Evolutionary conservation across 2,797 vertebrate species (phyloP).

Genomic region (Callimico goeldii): DNA sequence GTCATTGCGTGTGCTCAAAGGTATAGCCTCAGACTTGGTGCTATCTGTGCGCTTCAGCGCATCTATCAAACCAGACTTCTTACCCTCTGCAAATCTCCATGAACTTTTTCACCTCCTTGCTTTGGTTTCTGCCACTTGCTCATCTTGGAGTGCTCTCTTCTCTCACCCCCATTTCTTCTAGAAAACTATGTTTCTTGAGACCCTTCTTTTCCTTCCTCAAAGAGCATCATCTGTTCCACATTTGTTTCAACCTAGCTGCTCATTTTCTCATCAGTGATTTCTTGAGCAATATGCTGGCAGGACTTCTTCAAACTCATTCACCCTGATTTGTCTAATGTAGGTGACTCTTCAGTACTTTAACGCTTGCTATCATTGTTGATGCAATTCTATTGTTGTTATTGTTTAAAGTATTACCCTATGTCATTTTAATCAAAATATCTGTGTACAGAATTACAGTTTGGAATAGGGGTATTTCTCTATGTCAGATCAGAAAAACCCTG

Average conservation of each 20-base stretch:
- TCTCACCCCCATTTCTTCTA: no score
- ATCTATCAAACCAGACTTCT: no score
- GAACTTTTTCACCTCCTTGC: no score
- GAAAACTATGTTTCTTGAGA: no score
- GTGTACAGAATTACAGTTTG: not conserved
- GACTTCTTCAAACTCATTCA: not conserved
- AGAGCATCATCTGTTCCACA: not conserved
- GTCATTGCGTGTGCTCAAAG: not conserved
- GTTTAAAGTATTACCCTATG: not conserved
- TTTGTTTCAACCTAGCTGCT: not conserved
- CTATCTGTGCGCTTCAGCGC: rapidly evolving
- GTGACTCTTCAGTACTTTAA: not conserved
- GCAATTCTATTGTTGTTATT: not conserved
- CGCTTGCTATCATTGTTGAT: not conserved
- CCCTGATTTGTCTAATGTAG: not conserved
- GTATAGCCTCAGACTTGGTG: not conserved
- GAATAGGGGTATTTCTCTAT: not conserved
- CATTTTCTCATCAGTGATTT: not conserved
- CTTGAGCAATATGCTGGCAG: not conserved
- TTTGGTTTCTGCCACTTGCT: no score
- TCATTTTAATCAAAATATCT: not conserved
- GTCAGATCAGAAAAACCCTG: not conserved
- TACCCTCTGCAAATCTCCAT: no score
- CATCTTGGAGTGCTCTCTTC: no score
- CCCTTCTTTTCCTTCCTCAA: no score